Base-by-base conservation (phyloP, 2,113 vertebrate species). In the Larimichthys crocea region DNA sequence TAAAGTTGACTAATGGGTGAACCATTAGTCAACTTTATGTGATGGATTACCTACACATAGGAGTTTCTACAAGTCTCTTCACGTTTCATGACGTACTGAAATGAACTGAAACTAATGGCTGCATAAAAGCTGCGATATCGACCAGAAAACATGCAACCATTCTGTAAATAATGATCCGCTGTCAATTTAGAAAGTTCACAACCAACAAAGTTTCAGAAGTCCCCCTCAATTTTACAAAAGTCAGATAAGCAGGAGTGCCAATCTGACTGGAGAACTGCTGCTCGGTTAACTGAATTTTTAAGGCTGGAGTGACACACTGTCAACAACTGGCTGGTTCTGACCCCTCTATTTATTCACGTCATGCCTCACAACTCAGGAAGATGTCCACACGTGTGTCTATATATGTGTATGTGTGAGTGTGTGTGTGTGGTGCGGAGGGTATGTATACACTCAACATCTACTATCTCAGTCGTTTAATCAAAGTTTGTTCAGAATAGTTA, bases 401-500 rank as follows among this genome's bases (percentile, higher is more conserved):
- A 63, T 22, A 11, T 17, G 19, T 65, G 17, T 52, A 61, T 42
- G 24, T 22, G 17, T 52, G 24, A 46, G 16, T 56, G 50, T 65
- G 69, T 29, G 26, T 46, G 19, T 64, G 17, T 40, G 77, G 0
- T 26, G 40, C 17, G 17, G 6, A 2, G 40, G 3, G 11, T 2
- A 31, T 1, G 56, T 7, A 35, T 57, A 31, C 16, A n/a, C 50
- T n/a, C 17, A 59, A 46, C n/a, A 1, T 15, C 26, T 48, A 56
- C 15, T 67, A 50, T 80, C 56, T 70, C 19, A 49, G 60, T 48
- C 57, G 73, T 80, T 70, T 79, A 71, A 48, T 80, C 66, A 86
- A 92, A 89, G 87, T 90, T 88, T 91, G 85, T 79, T 60, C 81
- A 56, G 53, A 24, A 29, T 10, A 78, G 92, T 91, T 91, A 94